phyloP scores from a whole-genome alignment of 2,113 vertebrate species.

The Oplegnathus fasciatus region DNA sequence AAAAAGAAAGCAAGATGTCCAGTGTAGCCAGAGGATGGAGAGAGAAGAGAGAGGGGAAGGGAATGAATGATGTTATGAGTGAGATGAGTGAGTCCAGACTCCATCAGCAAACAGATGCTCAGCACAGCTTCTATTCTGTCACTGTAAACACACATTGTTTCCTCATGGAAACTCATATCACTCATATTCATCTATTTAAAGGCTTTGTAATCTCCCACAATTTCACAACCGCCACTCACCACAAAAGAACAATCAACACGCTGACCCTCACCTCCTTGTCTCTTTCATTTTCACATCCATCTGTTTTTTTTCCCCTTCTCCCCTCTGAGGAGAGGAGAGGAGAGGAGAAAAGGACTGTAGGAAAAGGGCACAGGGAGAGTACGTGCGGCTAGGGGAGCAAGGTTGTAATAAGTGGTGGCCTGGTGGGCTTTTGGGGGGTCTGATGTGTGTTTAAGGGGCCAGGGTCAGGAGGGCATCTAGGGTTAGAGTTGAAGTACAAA shows the following conservation, averaged over 20 bases:
- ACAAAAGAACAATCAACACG: conserved; percentile 32
- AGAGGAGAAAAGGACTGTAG: background rate
- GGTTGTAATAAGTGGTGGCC: conserved; percentile 11
- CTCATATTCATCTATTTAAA: conserved; percentile 48
- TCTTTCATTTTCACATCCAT: conserved; percentile 1
- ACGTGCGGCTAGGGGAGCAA: background rate
- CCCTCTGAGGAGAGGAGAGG: background rate
- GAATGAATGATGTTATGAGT: conserved; percentile 57
- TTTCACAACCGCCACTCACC: conserved; percentile 1
- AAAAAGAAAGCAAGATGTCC: conserved; percentile 58
- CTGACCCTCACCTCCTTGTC: conserved; percentile 20
- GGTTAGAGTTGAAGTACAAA: conserved; percentile 32
- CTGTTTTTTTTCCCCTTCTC: too few relatives aligned
- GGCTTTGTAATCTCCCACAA: conserved; percentile 16
- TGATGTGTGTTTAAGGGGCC: conserved; percentile 18
- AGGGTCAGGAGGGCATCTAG: conserved; percentile 13
- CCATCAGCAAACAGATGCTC: conserved; percentile 71
- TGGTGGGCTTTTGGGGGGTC: conserved; percentile 18
- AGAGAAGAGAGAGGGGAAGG: conserved; percentile 17
- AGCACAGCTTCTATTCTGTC: conserved; percentile 46
- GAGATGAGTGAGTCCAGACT: conserved; percentile 64
- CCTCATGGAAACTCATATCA: conserved; percentile 46
- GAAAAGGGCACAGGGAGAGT: background rate
- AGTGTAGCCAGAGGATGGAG: conserved; percentile 38
- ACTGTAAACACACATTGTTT: conserved; percentile 56